Evolutionary conservation across 2,113 vertebrate species (phyloP).

Genomic region (Syrmaticus mikado): DNA sequence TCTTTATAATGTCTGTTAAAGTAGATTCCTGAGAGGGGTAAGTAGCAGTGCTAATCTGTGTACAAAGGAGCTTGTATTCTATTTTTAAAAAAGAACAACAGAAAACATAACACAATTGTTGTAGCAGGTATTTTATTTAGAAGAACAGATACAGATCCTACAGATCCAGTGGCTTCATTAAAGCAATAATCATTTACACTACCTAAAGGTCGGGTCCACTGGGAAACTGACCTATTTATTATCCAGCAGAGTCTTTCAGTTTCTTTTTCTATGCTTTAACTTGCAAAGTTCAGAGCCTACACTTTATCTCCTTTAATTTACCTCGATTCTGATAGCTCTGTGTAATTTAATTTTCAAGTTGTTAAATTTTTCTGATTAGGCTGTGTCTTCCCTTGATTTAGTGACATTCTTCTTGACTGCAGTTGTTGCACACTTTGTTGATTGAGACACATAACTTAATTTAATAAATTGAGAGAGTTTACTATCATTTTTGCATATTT

Average conservation of each 20-base stretch:
- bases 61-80: not conserved
- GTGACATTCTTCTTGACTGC: conserved; percentile 28
- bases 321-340: conserved; percentile 15
- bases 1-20: rapidly evolving
- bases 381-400: conserved; percentile 47
- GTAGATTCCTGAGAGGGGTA: not conserved
- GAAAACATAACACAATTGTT: not conserved
- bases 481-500: conserved; percentile 74
- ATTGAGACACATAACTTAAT: conserved; percentile 74
- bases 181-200: not conserved
- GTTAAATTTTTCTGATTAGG: conserved; percentile 54
- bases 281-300: not conserved
- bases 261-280: not conserved
- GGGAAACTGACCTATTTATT: not conserved
- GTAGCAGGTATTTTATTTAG: not conserved
- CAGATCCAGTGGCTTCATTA: conserved; percentile 4
- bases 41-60: not conserved
- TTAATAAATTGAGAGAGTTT: conserved; percentile 77
- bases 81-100: not conserved
- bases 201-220: not conserved
- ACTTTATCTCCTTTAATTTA: conserved; percentile 35
- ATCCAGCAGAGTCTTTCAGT: not conserved
- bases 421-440: conserved; percentile 58
- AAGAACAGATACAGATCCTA: not conserved
- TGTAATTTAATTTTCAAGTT: conserved; percentile 45